phyloP scores from a whole-genome alignment of 2,888 invertebrate genomes.

The Eretmocerus hayati region DNA sequence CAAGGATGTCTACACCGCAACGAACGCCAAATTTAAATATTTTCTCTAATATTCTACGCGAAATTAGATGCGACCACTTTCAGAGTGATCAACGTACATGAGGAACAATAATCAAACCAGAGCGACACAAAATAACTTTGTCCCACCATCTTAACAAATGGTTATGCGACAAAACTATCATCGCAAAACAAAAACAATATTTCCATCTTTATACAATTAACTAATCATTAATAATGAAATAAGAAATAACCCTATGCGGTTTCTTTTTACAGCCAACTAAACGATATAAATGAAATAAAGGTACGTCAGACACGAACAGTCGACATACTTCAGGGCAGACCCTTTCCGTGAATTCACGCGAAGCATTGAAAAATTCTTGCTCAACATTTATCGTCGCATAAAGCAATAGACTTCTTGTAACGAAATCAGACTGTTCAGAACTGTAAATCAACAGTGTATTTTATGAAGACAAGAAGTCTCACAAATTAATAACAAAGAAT shows the following conservation, averaged over 20 bases:
- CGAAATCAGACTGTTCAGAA: no score
- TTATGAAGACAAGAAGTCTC: no score
- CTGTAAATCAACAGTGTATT: no score
- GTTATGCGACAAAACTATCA: constrained; percentile 14
- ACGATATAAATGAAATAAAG: neutral
- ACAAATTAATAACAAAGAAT: no score
- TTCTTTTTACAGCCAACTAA: no score
- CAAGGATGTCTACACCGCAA: constrained; percentile 15
- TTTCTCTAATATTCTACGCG: constrained; percentile 20
- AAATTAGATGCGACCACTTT: constrained; percentile 17
- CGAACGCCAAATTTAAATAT: constrained; percentile 21
- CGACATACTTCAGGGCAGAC: constrained; percentile 12
- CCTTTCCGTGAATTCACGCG: no score
- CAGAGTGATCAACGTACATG: constrained; percentile 18
- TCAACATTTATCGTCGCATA: no score
- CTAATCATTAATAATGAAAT: constrained; percentile 14
- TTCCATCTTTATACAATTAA: constrained; percentile 20
- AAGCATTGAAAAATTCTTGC: no score
- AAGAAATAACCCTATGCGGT: no score
- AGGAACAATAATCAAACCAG: constrained; percentile 16
- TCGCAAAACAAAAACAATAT: constrained; percentile 20
- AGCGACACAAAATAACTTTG: constrained; percentile 20
- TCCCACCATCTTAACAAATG: constrained; percentile 12
- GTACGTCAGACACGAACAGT: constrained; percentile 3
- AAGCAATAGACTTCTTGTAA: no score